Evolutionary conservation across 2,888 invertebrate species (phyloP).

Genomic region (Cistogaster globosa): DNA sequence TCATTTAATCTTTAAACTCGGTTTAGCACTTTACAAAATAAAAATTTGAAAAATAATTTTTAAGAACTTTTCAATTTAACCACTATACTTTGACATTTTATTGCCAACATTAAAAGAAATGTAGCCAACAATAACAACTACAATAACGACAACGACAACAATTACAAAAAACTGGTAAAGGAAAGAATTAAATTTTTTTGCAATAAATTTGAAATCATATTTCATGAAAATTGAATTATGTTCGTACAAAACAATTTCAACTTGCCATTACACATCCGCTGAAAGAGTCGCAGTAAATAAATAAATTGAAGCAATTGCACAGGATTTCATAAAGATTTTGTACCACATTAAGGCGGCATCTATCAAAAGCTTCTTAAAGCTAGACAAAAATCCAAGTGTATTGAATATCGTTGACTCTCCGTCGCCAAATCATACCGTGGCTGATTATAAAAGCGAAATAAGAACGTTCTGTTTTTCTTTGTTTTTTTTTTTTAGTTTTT

Average conservation of each 20-base stretch:
- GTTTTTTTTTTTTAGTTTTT: background rate
- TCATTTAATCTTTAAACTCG: too few relatives aligned
- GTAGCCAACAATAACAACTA: too few relatives aligned
- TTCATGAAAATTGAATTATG: constrained; percentile 72
- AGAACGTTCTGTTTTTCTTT: constrained; percentile 50
- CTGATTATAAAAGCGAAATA: constrained; percentile 14
- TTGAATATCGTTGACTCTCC: constrained; percentile 17
- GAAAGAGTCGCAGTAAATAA: constrained; percentile 60
- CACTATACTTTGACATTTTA: constrained; percentile 7
- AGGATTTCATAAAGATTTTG: constrained; percentile 56
- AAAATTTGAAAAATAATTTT: background rate
- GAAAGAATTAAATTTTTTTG: constrained; percentile 62
- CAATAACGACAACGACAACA: background rate
- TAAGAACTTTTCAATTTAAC: constrained; percentile 1
- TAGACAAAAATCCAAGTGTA: constrained; percentile 43
- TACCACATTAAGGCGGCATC: constrained; percentile 64
- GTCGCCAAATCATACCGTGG: constrained; percentile 4
- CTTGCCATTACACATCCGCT: constrained; percentile 71
- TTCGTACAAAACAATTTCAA: constrained; percentile 68
- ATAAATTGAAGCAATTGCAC: constrained; percentile 68
- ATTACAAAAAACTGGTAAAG: constrained; percentile 28
- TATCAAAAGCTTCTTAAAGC: constrained; percentile 63
- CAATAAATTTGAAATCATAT: constrained; percentile 72
- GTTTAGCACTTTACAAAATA: too few relatives aligned
- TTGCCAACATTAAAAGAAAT: constrained; percentile 1